These are phyloP conservation scores for Girardinus metallicus DNA, from an alignment of 2,797 vertebrate species.

Conservation along the genomic window DNA sequence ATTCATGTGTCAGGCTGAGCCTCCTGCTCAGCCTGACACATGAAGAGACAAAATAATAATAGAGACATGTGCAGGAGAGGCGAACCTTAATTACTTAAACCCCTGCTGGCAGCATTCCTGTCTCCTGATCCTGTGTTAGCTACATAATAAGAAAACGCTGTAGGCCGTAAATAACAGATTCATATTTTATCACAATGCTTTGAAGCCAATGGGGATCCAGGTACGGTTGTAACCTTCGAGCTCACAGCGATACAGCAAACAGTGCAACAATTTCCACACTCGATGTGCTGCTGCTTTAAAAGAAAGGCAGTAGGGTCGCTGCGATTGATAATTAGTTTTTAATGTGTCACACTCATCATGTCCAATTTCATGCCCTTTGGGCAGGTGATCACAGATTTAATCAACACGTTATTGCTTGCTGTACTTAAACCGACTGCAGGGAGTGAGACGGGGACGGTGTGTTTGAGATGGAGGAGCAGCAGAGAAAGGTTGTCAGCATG, in stretches of 20 bases:
- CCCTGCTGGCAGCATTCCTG: slow-evolving; percentile 25
- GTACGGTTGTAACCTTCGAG: slow-evolving; percentile 50
- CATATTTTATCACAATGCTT: slow-evolving; percentile 47
- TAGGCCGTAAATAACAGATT: slow-evolving; percentile 48
- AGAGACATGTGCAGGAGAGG: neutral
- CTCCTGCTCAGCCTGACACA: too few relatives aligned
- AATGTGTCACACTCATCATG: slow-evolving; percentile 83
- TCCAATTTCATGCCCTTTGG: slow-evolving; percentile 83
- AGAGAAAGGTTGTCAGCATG: slow-evolving; percentile 56
- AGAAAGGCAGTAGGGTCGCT: slow-evolving; percentile 75
- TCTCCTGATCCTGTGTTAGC: slow-evolving; percentile 18
- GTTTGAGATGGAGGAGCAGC: slow-evolving; percentile 38
- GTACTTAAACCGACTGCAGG: slow-evolving; percentile 67
- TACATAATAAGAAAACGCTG: slow-evolving; percentile 39
- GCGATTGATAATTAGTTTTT: slow-evolving; percentile 83
- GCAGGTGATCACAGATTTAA: slow-evolving; percentile 80
- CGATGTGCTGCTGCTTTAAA: slow-evolving; percentile 70
- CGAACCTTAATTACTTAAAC: slow-evolving; percentile 5
- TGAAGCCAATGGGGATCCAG: slow-evolving; percentile 35
- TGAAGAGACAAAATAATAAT: slow-evolving; percentile 3
- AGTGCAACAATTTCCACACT: slow-evolving; percentile 69
- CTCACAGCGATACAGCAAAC: slow-evolving; percentile 47
- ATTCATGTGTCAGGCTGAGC: neutral
- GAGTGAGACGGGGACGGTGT: slow-evolving; percentile 20
- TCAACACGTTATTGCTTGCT: slow-evolving; percentile 77